Evolutionary conservation across 2,888 invertebrate genomes (phyloP).

Genomic region (Eucera pruinosa): DNA sequence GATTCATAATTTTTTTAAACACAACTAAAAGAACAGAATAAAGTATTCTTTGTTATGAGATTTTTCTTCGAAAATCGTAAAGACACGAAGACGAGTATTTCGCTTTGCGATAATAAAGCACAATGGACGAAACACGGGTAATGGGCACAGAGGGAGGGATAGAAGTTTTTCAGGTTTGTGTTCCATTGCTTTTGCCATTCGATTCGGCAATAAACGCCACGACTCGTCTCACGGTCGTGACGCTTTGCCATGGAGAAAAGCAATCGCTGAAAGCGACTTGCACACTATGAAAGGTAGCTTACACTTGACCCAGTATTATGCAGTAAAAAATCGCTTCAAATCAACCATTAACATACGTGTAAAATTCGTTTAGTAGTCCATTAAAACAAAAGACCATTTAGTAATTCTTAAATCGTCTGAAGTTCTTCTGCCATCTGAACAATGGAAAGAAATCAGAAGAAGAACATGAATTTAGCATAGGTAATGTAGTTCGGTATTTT

Average conservation of each 20-base stretch:
- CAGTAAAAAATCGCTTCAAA: slow-evolving; percentile 21
- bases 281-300: not conserved
- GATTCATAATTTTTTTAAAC: no score
- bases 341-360: slow-evolving; percentile 22
- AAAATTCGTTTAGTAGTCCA: no score
- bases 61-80: no score
- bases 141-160: slow-evolving; percentile 60
- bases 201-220: slow-evolving; percentile 78
- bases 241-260: slow-evolving; percentile 25
- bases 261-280: slow-evolving; percentile 18
- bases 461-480: no score
- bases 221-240: slow-evolving; percentile 69
- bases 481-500: no score
- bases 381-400: no score
- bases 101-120: not conserved
- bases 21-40: no score
- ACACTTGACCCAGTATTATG: not conserved
- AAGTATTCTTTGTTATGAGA: no score
- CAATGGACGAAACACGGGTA: slow-evolving; percentile 8
- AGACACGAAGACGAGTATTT: not conserved
- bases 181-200: slow-evolving; percentile 75
- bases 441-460: no score
- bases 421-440: no score
- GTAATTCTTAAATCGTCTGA: no score
- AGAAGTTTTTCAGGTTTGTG: slow-evolving; percentile 67